Evolutionary conservation across 2,113 vertebrate genomes (phyloP), one percentile per base, ranked within the genome.

Genomic region (Cavia aperea): DNA sequence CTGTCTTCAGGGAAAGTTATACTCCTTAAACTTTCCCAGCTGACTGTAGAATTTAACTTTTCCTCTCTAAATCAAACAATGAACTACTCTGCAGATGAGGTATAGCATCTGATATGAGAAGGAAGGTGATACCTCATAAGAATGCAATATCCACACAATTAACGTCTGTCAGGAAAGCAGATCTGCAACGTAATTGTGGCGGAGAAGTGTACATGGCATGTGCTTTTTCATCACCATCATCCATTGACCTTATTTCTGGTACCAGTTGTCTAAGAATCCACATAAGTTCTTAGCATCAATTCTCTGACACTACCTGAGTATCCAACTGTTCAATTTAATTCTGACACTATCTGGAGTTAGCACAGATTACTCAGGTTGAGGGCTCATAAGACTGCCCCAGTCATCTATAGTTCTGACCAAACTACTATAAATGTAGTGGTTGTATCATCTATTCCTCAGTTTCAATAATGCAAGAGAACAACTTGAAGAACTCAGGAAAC

Each of bases 41-140:
- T 46, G 19, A 63, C 46, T 46, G 5, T n/a, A 81, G 39, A 65
- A 90, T 86, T 88, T 90, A 92, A 77, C 81, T 91, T 93, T 31
- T 86, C n/a, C 10, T 84, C 62, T 94, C 81, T 68, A 7, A 23
- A 13, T 78, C 39, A 58, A 84, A 79, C 54, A 83, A 23, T 58
- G 46, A 83, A 51, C n/a, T 43, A 79, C 51, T 94, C 86, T 26
- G 56, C n/a, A 91, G 36, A n/a, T 79, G 68, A 89, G 26, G 26
- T 68, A 6, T 12, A 2, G 29, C 72, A 11, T 39, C 65, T 1
- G 1, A 3, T 15, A n/a, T 58, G 65, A 24, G n/a, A 95, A 81
- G 60, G 58, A 94, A 29, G 26, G 24, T 5, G 8, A 1, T 49
- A 11, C 39, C 39, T 29, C 51, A 58, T 31, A 62, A 73, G 65